Conservation (phyloP, 1,140 invertebrate genomes). For the Globodera ellingtonae region DNA sequence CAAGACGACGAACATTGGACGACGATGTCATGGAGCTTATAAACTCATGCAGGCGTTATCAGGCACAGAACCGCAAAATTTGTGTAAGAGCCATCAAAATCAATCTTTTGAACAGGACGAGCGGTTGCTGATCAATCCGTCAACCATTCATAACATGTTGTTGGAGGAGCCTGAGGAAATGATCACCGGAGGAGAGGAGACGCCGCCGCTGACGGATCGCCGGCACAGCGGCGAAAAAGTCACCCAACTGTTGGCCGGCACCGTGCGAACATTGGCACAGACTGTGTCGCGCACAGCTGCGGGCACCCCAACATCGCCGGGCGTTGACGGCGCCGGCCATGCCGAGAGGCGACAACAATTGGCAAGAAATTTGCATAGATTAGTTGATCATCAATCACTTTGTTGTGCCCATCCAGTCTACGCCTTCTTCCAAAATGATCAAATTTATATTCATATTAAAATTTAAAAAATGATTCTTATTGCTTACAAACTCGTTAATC, state of each 20-base stretch:
- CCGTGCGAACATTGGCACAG: constrained; percentile 53
- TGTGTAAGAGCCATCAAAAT: background rate
- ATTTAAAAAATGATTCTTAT: too few species aligned
- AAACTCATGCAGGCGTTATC: constrained; percentile 61
- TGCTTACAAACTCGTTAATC: background rate
- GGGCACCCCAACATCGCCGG: background rate
- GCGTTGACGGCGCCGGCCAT: background rate
- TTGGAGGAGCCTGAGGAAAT: constrained; percentile 25
- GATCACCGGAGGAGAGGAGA: background rate
- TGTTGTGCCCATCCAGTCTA: background rate
- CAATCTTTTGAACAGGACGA: constrained; percentile 26
- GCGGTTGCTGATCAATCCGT: constrained; percentile 32
- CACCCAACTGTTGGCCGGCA: constrained; percentile 28
- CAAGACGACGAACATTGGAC: constrained; percentile 49
- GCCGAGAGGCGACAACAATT: background rate
- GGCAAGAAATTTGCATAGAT: background rate
- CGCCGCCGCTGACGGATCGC: background rate
- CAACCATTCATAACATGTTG: constrained; percentile 32
- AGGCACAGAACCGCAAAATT: constrained; percentile 24
- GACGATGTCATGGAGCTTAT: constrained; percentile 60
- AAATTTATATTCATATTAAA: background rate
- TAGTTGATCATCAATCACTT: background rate
- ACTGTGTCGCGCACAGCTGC: constrained; percentile 47
- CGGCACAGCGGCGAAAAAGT: constrained; percentile 26
- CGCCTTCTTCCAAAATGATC: background rate